Conservation (phyloP, 2,888 invertebrate genomes). For the Ischnus inquisitorius region DNA sequence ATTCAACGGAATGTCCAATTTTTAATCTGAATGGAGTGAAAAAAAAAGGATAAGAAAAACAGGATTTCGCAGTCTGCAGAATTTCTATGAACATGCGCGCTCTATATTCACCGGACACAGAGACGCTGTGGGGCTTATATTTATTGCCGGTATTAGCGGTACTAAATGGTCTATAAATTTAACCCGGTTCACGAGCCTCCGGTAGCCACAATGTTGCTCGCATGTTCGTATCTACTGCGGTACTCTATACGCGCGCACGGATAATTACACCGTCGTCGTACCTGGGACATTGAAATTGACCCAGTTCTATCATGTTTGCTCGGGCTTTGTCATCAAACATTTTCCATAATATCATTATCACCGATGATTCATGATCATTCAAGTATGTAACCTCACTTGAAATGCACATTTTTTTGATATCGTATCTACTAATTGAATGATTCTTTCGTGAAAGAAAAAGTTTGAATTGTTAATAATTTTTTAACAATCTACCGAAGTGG, state of each 20-base stretch:
- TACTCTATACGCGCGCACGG: background rate
- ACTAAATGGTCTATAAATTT: slow-evolving; percentile 73
- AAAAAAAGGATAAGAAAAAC: background rate
- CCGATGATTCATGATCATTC: too few relatives aligned
- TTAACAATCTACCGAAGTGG: too few relatives aligned
- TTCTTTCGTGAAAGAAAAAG: too few relatives aligned
- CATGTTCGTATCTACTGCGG: slow-evolving; percentile 26
- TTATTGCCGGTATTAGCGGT: slow-evolving; percentile 69
- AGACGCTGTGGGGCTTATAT: slow-evolving; percentile 60
- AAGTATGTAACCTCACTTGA: too few relatives aligned
- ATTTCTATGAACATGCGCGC: slow-evolving; percentile 25
- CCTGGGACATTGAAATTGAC: slow-evolving; percentile 28
- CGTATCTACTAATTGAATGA: too few relatives aligned
- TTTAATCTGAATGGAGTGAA: background rate
- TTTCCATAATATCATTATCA: too few relatives aligned
- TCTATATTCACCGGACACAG: slow-evolving; percentile 13
- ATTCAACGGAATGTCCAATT: background rate
- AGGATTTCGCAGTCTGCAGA: slow-evolving; percentile 34
- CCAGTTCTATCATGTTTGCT: slow-evolving; percentile 10
- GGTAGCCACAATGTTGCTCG: slow-evolving; percentile 45
- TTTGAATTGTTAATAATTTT: too few relatives aligned
- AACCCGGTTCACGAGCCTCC: slow-evolving; percentile 63
- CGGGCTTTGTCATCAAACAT: background rate
- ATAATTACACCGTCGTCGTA: background rate
- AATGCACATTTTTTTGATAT: too few relatives aligned